Base-by-base conservation (phyloP, 2,888 invertebrate genomes). In the Eremobia ochroleuca region DNA sequence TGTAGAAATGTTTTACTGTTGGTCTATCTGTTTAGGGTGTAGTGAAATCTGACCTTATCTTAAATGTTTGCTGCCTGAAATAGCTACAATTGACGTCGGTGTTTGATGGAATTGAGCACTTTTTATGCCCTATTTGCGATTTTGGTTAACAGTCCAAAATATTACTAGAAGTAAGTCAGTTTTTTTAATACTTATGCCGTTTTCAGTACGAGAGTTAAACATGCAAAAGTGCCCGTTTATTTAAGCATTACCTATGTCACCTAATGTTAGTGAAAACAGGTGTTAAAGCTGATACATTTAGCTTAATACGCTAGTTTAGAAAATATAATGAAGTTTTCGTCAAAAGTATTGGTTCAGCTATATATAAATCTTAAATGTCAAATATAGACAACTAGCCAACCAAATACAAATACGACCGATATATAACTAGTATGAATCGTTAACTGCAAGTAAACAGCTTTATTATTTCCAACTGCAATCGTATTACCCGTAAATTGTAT, bases 401-500 rank as follows among this genome's bases (percentile, higher is more conserved):
- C 37, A 62, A 84, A 74, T 55, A 55, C n/a, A 4, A 73, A 74
- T 67, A 85, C 49, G 64, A 86, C 71, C 61, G 43, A 72, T 83
- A 64, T 70, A 18, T 34, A 61, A 6, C 13, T 28, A 67, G 73
- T 72, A 68, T 65, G 71, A 82, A 82, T 82, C 70, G 73, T 67
- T 76, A 76, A 70, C 52, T 68, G 71, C 77, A 66, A 77, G 84
- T 88, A 88, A 88, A 88, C 79, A 83, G 76, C 71, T 87, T 87
- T 88, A 84, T 83, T 87, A 87, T 85, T 88, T 69, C 82, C 84
- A 84, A 79, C 81, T 86, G 84, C 89, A 86, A 85, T 80, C 77
- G 76, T 79, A 76, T 79, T 74, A 81, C 77, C 81, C 81, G 80
- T 86, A 87, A 88, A 88, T 87, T 83, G 81, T 82, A 79, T 84